Base-by-base conservation (phyloP, 2,888 invertebrate genomes). In the Drosophila anomelani region DNA sequence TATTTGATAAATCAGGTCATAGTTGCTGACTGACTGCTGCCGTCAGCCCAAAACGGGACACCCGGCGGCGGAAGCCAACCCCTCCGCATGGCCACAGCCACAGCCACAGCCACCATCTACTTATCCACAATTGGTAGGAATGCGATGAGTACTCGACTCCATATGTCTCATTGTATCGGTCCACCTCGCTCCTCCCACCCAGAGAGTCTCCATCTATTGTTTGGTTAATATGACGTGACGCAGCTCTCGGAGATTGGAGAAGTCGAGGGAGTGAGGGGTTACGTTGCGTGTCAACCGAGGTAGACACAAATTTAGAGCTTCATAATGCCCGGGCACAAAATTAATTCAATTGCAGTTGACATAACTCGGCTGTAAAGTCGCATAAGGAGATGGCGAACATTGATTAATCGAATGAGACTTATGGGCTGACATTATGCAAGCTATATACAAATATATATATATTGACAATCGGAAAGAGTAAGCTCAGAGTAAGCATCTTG, bases 1-100 rank as follows among this genome's bases (percentile, higher is more conserved):
- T 87, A 85, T 85, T 83, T 83, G 84, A 86, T 85, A 86, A 86
- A 86, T 86, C 85, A 86, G 85, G 85, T 85, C 85, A 85, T 77
- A 79, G 71, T 79, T 80, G 84, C 60, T 67, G 86, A 82, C 80
- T 72, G 78, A 71, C 59, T 83, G 67, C 81, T 57, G 73, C 53
- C 47, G 39, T 29, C 36, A 38, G 44, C 69, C 68, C 68, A 69
- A 68, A 69, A 69, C 49, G 70, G 49, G 46, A 54, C 49, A 61
- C 36, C 53, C 51, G 51, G 34, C 26, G 36, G 38, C 63, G 34
- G 34, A 47, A 29, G 55, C 59, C 59, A 36, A 20, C 20, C 38
- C 59, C 59, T 26, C 59, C 15, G 34, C 20, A 10, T 17, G n/a
- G 39, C 39, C 39, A 9, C 23, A 3, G 1, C 15, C 38, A 34